Conservation (phyloP, 2,888 invertebrate species). For the Bombylius major region DNA sequence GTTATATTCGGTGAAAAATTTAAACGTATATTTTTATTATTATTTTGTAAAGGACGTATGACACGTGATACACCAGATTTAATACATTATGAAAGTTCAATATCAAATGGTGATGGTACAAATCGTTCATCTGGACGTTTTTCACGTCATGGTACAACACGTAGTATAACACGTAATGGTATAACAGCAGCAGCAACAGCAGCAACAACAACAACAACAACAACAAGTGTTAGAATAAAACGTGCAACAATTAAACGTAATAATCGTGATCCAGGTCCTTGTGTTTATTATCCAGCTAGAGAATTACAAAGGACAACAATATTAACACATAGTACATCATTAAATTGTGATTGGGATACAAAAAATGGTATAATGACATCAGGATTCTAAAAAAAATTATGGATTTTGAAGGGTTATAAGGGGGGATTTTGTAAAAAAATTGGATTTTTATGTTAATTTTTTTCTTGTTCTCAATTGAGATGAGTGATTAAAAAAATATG, state of each 20-base stretch:
- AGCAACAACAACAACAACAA: slow-evolving; percentile 12
- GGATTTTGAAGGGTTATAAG: not conserved
- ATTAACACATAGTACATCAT: slow-evolving; percentile 23
- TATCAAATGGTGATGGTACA: slow-evolving; percentile 61
- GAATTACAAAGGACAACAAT: slow-evolving; percentile 28
- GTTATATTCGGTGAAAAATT: slow-evolving; percentile 97
- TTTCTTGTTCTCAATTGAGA: too few relatives aligned
- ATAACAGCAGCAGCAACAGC: not conserved
- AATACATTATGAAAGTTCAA: slow-evolving; percentile 72
- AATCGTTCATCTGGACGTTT: slow-evolving; percentile 48
- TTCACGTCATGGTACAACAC: slow-evolving; percentile 41
- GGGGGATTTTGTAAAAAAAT: not conserved
- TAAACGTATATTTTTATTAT: slow-evolving; percentile 68
- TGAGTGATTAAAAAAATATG: too few relatives aligned
- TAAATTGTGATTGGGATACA: slow-evolving; percentile 31
- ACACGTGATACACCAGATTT: slow-evolving; percentile 56
- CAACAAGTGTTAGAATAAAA: slow-evolving; percentile 29
- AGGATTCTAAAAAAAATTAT: slow-evolving; percentile 25
- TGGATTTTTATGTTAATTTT: too few relatives aligned
- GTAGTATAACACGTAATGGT: slow-evolving; percentile 25
- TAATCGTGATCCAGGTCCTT: slow-evolving; percentile 37
- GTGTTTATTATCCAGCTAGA: slow-evolving; percentile 38
- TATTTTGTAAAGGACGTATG: slow-evolving; percentile 57
- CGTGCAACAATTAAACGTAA: slow-evolving; percentile 25
- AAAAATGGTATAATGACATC: slow-evolving; percentile 35